Conservation (phyloP, 2,113 vertebrate genomes). For the Burhinus oedicnemus region DNA sequence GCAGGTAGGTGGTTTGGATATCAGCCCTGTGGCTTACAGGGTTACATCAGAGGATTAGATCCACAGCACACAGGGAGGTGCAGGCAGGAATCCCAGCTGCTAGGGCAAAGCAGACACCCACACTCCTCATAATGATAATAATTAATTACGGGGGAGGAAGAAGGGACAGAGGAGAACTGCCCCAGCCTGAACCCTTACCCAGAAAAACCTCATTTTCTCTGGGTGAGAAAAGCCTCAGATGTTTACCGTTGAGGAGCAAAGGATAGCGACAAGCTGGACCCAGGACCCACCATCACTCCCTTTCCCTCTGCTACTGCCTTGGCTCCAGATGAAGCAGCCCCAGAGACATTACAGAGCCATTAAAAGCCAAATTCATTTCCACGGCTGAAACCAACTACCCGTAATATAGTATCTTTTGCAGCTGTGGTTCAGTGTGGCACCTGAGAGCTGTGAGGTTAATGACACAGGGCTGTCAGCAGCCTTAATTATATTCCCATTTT, state of each 20-base stretch:
- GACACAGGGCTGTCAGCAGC: slow-evolving; percentile 47
- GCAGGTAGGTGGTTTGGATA: not conserved
- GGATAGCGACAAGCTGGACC: rapidly evolving
- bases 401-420: not conserved
- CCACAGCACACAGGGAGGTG: not conserved
- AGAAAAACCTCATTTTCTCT: not conserved
- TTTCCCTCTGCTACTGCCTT: not conserved
- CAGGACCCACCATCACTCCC: not conserved
- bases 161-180: not conserved
- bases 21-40: not conserved
- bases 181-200: slow-evolving; percentile 44
- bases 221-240: not conserved
- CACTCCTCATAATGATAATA: not conserved
- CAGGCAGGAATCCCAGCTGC: not conserved
- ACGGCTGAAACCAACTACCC: not conserved
- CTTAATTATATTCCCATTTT: slow-evolving; percentile 56
- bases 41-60: not conserved
- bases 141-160: not conserved
- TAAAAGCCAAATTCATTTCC: slow-evolving; percentile 54
- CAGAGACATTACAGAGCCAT: not conserved
- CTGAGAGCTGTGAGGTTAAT: slow-evolving; percentile 56
- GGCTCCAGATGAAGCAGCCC: not conserved
- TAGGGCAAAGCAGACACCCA: slow-evolving; percentile 28
- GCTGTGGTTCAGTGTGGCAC: slow-evolving; percentile 58
- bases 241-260: not conserved